Percentiles rank a stretch among this genome's conserved stretches.
phyloP scores from a whole-genome alignment of 2,888 invertebrate genomes.

The Pseudococcus viburni region DNA sequence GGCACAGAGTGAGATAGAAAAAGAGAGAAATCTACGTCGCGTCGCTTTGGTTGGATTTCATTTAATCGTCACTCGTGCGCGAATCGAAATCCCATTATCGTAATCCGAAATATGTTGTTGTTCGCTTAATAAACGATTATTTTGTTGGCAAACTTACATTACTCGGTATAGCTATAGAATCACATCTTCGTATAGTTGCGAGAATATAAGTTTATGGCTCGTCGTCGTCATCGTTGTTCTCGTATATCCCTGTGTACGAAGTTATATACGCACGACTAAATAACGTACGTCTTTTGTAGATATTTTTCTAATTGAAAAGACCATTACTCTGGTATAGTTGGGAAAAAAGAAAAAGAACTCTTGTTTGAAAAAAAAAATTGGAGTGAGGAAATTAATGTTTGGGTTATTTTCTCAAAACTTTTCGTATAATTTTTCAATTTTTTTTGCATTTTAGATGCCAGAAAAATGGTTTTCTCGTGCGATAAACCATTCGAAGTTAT shows the following conservation, averaged over 20 bases:
- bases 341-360: neutral
- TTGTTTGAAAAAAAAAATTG: neutral
- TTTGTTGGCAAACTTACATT: constrained; percentile 26
- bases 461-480: too few species aligned
- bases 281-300: neutral
- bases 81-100: constrained; percentile 36
- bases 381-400: neutral
- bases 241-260: neutral
- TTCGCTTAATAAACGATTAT: constrained; percentile 44
- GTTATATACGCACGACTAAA: neutral
- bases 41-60: neutral
- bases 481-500: too few species aligned
- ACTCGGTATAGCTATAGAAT: neutral
- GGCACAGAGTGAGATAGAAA: neutral
- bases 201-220: neutral
- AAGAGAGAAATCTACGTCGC: neutral
- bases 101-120: constrained; percentile 34
- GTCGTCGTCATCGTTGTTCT: neutral
- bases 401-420: neutral
- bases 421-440: neutral
- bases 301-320: neutral
- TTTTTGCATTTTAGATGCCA: too few species aligned
- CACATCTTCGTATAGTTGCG: neutral
- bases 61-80: constrained; percentile 47
- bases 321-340: neutral